Conservation (phyloP, 1,140 invertebrate genomes). For the Drosophila parabipectinata region DNA sequence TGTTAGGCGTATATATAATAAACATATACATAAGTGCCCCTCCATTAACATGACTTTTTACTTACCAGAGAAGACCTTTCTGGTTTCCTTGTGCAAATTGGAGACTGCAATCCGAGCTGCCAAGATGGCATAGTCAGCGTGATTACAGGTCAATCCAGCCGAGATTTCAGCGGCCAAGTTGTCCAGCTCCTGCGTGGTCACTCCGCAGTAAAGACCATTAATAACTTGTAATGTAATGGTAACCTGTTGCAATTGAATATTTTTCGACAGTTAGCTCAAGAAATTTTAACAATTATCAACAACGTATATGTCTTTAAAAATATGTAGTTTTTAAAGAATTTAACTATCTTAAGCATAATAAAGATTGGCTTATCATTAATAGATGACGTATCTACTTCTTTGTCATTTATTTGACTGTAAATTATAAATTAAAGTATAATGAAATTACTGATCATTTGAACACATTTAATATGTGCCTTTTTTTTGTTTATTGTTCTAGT, state of each 20-base stretch:
- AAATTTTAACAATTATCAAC: too few species aligned
- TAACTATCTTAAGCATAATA: too few species aligned
- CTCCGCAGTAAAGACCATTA: slow-evolving; percentile 96
- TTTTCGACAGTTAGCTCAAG: not conserved
- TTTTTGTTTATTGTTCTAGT: too few species aligned
- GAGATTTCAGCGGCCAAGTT: slow-evolving; percentile 98
- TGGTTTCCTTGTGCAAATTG: slow-evolving; percentile 98
- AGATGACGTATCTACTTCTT: too few species aligned
- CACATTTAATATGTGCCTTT: too few species aligned
- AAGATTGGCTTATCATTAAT: too few species aligned
- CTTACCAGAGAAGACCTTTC: slow-evolving; percentile 94
- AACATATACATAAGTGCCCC: too few species aligned
- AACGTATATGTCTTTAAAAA: too few species aligned
- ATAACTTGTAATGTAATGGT: slow-evolving; percentile 95
- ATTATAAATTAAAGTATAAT: too few species aligned
- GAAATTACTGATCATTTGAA: too few species aligned
- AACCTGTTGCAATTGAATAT: slow-evolving; percentile 85
- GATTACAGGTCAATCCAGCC: slow-evolving; percentile 97
- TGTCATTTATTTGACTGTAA: too few species aligned
- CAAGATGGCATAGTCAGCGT: slow-evolving; percentile 98
- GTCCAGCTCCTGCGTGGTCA: slow-evolving; percentile 98
- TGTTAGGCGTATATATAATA: not conserved
- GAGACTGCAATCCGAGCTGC: slow-evolving; percentile 98
- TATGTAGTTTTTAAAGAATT: too few species aligned
- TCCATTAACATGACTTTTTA: not conserved